A percentile compares a stretch with the other conserved stretches of the same genome.
phyloP scores from a whole-genome alignment of 2,113 vertebrate genomes.

The Oryzias woworae region DNA sequence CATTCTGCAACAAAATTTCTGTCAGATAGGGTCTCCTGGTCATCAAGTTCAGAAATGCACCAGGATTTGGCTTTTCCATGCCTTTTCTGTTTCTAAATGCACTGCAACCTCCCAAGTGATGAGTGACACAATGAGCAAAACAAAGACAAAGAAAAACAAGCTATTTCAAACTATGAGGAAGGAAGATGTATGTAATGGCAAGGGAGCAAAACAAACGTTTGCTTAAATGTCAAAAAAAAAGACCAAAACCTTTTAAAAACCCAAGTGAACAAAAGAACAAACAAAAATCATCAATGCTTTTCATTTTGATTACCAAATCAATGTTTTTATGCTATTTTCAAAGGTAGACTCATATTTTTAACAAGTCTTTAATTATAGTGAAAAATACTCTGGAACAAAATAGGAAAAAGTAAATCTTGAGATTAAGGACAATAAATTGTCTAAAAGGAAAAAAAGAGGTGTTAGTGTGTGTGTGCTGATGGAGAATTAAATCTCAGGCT shows the following conservation, averaged over 20 bases:
- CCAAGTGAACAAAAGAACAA: neutral
- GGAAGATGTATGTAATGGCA: slow-evolving; percentile 5
- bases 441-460: no score
- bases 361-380: no score
- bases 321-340: no score
- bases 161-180: slow-evolving; percentile 20
- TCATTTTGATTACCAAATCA: no score
- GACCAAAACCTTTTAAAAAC: neutral
- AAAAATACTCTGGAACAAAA: no score
- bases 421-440: no score
- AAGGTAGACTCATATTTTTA: no score
- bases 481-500: no score
- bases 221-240: neutral
- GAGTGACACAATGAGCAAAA: slow-evolving; percentile 42
- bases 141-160: slow-evolving; percentile 9
- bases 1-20: slow-evolving; percentile 40
- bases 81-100: slow-evolving; percentile 37
- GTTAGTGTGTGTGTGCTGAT: no score
- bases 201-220: neutral
- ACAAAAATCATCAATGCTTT: no score
- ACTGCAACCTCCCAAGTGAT: slow-evolving; percentile 47
- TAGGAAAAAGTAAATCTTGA: no score
- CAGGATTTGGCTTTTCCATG: slow-evolving; percentile 35
- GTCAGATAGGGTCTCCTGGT: slow-evolving; percentile 39
- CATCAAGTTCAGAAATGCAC: slow-evolving; percentile 32